Evolutionary conservation across 2,888 invertebrate genomes (phyloP).

Genomic region (Catocala fraxini): DNA sequence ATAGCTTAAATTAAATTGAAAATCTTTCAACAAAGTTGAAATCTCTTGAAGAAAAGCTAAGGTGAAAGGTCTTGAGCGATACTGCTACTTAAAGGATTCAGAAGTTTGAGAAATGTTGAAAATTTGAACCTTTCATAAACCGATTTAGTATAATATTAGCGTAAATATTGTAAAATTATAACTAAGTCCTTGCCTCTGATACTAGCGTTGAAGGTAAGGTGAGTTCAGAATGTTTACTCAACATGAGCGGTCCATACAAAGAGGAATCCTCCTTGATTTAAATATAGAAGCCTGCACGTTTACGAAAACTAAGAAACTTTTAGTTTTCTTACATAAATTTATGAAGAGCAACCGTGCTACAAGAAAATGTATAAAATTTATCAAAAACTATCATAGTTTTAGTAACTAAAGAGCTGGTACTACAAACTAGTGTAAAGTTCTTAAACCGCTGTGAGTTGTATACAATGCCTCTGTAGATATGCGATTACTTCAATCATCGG

Average conservation of each 20-base stretch:
- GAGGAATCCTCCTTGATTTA: neutral
- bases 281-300: neutral
- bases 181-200: slow-evolving; percentile 12
- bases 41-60: slow-evolving; percentile 14
- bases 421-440: no score
- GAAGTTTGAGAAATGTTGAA: slow-evolving; percentile 17
- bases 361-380: no score
- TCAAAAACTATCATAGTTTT: no score
- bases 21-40: slow-evolving; percentile 16
- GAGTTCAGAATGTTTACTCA: slow-evolving; percentile 1
- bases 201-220: neutral
- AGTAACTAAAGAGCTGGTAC: no score
- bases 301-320: no score
- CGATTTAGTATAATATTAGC: slow-evolving; percentile 20
- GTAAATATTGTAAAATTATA: slow-evolving; percentile 22
- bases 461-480: no score
- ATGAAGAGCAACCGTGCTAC: no score
- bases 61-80: slow-evolving; percentile 17
- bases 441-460: no score
- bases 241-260: neutral
- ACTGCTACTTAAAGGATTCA: slow-evolving; percentile 20
- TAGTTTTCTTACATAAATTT: no score
- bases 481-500: no score
- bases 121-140: slow-evolving; percentile 20
- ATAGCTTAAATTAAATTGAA: slow-evolving; percentile 12